phyloP scores from a whole-genome alignment of 2,888 invertebrate genomes.

The Sarcophaga rosellei region DNA sequence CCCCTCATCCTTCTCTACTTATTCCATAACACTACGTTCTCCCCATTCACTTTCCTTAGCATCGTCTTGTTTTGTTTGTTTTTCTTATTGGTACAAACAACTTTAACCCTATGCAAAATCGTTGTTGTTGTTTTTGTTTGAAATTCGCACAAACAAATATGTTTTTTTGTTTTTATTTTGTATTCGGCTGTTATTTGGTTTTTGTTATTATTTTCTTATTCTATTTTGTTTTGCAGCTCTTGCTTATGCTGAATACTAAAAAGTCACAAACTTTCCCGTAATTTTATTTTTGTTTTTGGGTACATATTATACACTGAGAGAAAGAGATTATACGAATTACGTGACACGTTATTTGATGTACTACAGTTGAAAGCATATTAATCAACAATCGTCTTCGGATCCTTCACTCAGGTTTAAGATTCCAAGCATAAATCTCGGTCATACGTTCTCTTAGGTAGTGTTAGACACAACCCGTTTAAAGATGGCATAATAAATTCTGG shows the following conservation, averaged over 20 bases:
- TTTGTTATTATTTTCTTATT: conserved; percentile 36
- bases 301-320: conserved; percentile 15
- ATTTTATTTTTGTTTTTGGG: not conserved
- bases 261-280: not conserved
- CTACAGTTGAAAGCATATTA: not conserved
- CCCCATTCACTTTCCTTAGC: conserved; percentile 30
- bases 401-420: not conserved
- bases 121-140: not conserved
- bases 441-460: not conserved
- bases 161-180: not conserved
- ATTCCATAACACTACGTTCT: conserved; percentile 28
- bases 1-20: not conserved
- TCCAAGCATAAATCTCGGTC: not conserved
- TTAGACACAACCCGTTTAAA: not conserved
- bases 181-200: not conserved
- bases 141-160: not conserved
- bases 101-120: not conserved
- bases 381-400: not conserved
- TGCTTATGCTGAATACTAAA: conserved; percentile 13
- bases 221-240: conserved; percentile 29
- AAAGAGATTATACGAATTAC: not conserved
- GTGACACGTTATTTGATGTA: not conserved
- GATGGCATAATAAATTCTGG: not conserved
- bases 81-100: not conserved
- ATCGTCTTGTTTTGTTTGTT: conserved; percentile 7